Percentiles rank a stretch among this genome's conserved stretches.
These are phyloP conservation scores for Caenorhabditis auriculariae DNA, from an alignment of 2,888 invertebrate genomes.

Conservation along the genomic window DNA sequence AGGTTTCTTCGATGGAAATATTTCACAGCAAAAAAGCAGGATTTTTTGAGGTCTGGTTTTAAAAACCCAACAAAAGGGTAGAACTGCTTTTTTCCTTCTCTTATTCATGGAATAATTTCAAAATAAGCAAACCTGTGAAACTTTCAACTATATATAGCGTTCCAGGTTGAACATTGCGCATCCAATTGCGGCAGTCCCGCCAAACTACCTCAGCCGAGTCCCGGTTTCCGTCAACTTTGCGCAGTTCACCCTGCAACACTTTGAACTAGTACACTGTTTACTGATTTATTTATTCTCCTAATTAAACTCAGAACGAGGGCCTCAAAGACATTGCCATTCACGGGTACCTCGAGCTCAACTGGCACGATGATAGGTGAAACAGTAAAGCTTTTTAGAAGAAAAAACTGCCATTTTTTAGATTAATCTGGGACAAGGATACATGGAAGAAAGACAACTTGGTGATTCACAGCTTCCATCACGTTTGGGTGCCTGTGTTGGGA, in stretches of 20 bases:
- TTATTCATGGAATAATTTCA: too few relatives aligned
- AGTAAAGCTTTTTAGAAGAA: too few relatives aligned
- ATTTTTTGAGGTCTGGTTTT: too few relatives aligned
- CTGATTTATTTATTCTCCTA: too few relatives aligned
- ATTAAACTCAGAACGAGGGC: conserved; percentile 55
- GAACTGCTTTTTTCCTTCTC: too few relatives aligned
- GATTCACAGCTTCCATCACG: conserved; percentile 58
- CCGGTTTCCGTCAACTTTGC: conserved; percentile 52
- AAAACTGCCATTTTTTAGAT: too few relatives aligned
- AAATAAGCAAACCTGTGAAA: too few relatives aligned
- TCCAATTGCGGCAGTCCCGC: conserved; percentile 61
- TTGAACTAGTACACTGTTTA: conserved; percentile 62
- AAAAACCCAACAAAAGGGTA: too few relatives aligned
- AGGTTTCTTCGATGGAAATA: too few relatives aligned
- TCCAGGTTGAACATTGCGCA: conserved; percentile 49
- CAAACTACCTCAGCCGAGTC: conserved; percentile 45
- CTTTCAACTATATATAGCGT: too few relatives aligned
- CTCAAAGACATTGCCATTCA: conserved; percentile 57
- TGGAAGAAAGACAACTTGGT: conserved; percentile 58
- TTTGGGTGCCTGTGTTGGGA: conserved; percentile 60
- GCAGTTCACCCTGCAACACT: conserved; percentile 61
- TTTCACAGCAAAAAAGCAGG: too few relatives aligned
- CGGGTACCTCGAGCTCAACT: conserved; percentile 47
- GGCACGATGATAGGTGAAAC: conserved; percentile 42
- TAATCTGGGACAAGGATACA: conserved; percentile 27